Base-by-base conservation (phyloP, 2,797 vertebrate genomes). In the Pangasius krempfi region DNA sequence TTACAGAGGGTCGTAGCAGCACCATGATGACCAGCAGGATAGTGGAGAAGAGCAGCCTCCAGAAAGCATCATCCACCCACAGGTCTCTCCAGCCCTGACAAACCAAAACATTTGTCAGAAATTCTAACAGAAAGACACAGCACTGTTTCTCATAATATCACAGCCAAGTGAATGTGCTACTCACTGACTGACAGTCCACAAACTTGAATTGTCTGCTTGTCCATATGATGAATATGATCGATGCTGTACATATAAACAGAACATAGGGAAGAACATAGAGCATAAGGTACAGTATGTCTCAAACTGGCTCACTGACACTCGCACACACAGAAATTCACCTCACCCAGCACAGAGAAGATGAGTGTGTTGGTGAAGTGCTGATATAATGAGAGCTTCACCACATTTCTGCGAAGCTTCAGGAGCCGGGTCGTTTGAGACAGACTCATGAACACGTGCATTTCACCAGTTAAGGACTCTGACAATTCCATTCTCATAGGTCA, bases 61-160 rank as follows among this genome's bases (percentile, higher is more conserved):
- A 98, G 94, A 98, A 98, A 2, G 97, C 97, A 87, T 97, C 97
- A 37, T 97, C 97, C 72, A 97, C 96, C 97, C 97, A 98, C 89
- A 96, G 92, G 92, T 98, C 97, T 88, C 96, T 96, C 97, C 97
- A 98, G 54, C 97, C 97, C 97, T 97, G 79, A 50, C n/a, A 50
- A 50, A 90, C 9, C 85, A 75, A 87, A 70, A 54, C 47, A 10
- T 10, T 64, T 25, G 9, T n/a, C 50, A 40, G 10, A 47, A 44
- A 44, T 13, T 52, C 18, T 47, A 44, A 62, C 8, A 85, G 58
- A 79, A 60, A 72, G 30, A 64, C 37, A 62, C 22, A 47, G 12
- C 8, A 47, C 10, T 18, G 86, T 66, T 82, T n/a, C 10, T 64
- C 44, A 40, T 16, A 62, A 54, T 30, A 27, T 40, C 47, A 66